Evolutionary conservation across 1,140 invertebrate genomes (phyloP).

Genomic region (Aphis gossypii): DNA sequence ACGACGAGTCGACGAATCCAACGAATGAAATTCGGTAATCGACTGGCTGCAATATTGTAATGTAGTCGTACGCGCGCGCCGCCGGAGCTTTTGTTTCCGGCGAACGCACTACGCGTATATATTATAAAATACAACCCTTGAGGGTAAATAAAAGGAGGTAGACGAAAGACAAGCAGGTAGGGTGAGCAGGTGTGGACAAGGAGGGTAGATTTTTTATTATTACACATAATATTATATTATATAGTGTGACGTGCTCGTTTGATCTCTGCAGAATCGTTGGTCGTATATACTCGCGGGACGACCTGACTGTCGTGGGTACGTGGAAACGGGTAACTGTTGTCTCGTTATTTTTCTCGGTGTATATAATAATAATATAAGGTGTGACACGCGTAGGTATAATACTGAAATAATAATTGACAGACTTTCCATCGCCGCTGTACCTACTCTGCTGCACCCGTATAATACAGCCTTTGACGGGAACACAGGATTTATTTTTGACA

Average conservation of each 20-base stretch:
- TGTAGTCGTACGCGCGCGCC: not conserved
- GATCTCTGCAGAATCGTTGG: conserved; percentile 1
- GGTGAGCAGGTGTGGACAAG: not conserved
- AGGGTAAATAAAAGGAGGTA: not conserved
- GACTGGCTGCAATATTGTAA: not conserved
- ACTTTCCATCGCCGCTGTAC: not conserved
- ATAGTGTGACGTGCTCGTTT: not conserved
- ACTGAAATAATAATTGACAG: conserved; percentile 2
- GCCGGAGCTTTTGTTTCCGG: not conserved
- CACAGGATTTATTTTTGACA: conserved; percentile 6
- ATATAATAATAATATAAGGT: not conserved
- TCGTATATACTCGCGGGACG: not conserved
- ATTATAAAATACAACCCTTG: not conserved
- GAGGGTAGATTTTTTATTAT: not conserved
- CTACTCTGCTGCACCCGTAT: not conserved
- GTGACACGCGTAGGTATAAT: not conserved
- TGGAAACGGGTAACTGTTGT: not conserved
- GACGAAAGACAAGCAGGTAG: too few species aligned
- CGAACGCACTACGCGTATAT: not conserved
- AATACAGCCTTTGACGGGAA: not conserved
- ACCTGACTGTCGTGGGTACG: not conserved
- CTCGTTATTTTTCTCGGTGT: not conserved
- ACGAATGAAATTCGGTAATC: not conserved
- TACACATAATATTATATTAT: conserved; percentile 1
- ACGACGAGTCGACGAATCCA: not conserved